Evolutionary conservation across 2,888 invertebrate species (phyloP), one percentile per base, ranked within the genome.

Genomic region (Eueremaeus valkanovi): DNA sequence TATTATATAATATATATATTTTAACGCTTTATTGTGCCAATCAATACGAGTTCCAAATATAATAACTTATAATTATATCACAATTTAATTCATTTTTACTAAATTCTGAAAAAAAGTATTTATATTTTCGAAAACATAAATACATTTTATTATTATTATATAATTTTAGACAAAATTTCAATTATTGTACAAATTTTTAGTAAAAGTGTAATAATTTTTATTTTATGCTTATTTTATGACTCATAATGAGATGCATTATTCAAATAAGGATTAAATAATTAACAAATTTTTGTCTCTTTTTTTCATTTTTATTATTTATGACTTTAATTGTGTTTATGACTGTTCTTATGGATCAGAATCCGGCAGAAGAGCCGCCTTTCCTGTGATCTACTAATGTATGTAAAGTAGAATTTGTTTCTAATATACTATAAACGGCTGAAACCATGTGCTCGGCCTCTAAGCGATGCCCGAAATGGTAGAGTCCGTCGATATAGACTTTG

Each of bases 31-130:
- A n/a, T 66, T 66, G 63, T 66, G 63, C 63, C 63, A 66, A 66
- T 66, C 11, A 66, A 66, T 66, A 16, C n/a, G 36, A 66, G 63
- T 66, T 66, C 36, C 63, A 66, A 66, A 66, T 66, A 66, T 45
- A 13, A 45, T 45, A 45, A 45, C 45, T 45, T 45, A 45, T 45
- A 31, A 27, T 55, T 58, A 18, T 49, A 29, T 58, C 58, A 58
- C 58, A 58, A 58, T 31, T 58, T 58, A 31, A 55, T 55, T 29
- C 58, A 58, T 58, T 58, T 29, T 58, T 58, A 58, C 55, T 55
- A 55, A 55, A 55, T 55, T 55, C 5, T 36, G 36, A 36, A 58
- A 29, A 58, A 45, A 45, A 58, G 29, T 58, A 58, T 58, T 58
- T 58, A 58, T 58, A 58, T 58, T 31, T 58, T 58, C 29, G 29